Evolutionary conservation across 2,888 invertebrate genomes (phyloP).

Genomic region (Lobophora halterata): DNA sequence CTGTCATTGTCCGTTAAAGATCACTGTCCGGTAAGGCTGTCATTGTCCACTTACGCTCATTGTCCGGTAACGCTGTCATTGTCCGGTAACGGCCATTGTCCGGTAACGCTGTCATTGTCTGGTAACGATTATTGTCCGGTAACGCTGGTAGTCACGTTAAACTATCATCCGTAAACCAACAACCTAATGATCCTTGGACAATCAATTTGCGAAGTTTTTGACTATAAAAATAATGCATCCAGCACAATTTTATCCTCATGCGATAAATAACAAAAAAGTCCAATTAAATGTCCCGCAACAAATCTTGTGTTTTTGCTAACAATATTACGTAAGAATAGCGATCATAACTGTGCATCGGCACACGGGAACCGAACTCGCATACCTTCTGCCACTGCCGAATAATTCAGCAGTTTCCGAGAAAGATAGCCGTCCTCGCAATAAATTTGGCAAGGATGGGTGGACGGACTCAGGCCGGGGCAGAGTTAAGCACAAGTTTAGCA

Average conservation of each 20-base stretch:
- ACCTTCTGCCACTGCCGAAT: constrained; percentile 60
- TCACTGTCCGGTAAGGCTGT: too few species aligned
- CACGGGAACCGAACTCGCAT: constrained; percentile 64
- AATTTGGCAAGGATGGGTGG: constrained; percentile 46
- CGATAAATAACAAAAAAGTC: constrained; percentile 14
- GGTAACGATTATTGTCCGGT: too few species aligned
- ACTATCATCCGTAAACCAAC: too few species aligned
- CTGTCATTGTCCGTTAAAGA: too few species aligned
- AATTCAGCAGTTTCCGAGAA: constrained; percentile 73
- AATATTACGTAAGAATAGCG: constrained; percentile 69
- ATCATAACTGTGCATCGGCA: constrained; percentile 69
- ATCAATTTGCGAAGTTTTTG: background rate
- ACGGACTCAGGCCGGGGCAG: constrained; percentile 23
- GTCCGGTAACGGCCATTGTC: too few species aligned
- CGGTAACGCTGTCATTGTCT: too few species aligned
- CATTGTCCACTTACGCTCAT: too few species aligned
- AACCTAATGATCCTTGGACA: too few species aligned
- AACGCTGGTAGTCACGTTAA: too few species aligned
- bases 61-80: too few species aligned
- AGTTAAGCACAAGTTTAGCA: too few species aligned
- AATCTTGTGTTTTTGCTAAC: constrained; percentile 29
- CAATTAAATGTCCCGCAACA: constrained; percentile 36
- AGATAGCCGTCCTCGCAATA: constrained; percentile 59
- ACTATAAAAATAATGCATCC: constrained; percentile 1
- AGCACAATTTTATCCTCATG: constrained; percentile 12